phyloP scores from a whole-genome alignment of 2,888 invertebrate species.

The Ceramica pisi region DNA sequence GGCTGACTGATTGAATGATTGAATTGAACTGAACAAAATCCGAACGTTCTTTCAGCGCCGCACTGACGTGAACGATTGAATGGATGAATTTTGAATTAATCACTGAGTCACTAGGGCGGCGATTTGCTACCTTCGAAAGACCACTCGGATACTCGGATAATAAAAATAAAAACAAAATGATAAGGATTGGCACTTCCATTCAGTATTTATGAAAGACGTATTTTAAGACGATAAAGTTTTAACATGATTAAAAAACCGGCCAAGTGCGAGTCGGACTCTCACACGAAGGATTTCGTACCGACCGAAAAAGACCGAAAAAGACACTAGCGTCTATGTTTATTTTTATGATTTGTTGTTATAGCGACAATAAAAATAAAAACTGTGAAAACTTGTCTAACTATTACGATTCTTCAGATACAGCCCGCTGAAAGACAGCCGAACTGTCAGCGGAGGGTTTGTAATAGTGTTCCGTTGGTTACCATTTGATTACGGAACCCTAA shows the following conservation, averaged over 20 bases:
- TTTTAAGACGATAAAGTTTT: not conserved
- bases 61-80: conserved; percentile 16
- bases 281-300: not conserved
- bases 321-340: too few species aligned
- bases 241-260: not conserved
- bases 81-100: not conserved
- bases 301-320: too few species aligned
- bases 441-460: too few species aligned
- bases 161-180: not conserved
- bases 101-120: conserved; percentile 8
- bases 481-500: too few species aligned
- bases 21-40: conserved; percentile 29
- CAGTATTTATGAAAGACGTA: not conserved
- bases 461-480: too few species aligned
- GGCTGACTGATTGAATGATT: conserved; percentile 46
- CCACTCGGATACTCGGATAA: too few species aligned
- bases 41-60: conserved; percentile 12
- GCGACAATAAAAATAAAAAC: too few species aligned
- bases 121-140: not conserved
- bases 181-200: not conserved
- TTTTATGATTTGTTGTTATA: too few species aligned
- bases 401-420: too few species aligned
- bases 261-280: not conserved
- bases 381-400: too few species aligned
- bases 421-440: too few species aligned